A percentile compares a stretch with the other conserved stretches of the same genome.
Evolutionary conservation across 2,888 invertebrate genomes (phyloP).

Genomic region (Crocallis elinguaria): DNA sequence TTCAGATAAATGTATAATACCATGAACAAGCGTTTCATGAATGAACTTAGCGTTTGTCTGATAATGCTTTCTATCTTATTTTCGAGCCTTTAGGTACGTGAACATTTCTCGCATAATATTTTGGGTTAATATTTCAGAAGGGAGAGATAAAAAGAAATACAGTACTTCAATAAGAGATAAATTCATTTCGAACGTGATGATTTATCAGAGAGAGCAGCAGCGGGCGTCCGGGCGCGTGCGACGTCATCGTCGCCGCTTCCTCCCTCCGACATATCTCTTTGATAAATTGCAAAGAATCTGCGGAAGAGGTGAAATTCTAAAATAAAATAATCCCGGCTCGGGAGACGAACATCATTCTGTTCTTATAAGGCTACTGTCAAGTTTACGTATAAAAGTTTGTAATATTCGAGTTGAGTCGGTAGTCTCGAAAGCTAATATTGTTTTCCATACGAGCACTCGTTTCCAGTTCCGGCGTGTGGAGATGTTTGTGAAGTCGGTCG

Average conservation of each 20-base stretch:
- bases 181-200: conserved; percentile 70
- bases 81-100: conserved; percentile 17
- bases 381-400: conserved; percentile 47
- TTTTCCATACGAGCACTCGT: conserved; percentile 47
- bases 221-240: conserved; percentile 56
- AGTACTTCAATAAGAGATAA: conserved; percentile 63
- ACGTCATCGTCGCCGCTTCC: conserved; percentile 65
- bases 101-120: conserved; percentile 24
- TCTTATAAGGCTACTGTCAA: conserved; percentile 35
- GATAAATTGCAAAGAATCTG: conserved; percentile 73
- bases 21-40: conserved; percentile 43
- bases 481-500: conserved; percentile 37
- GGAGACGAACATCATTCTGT: conserved; percentile 40
- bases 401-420: conserved; percentile 37
- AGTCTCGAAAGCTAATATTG: conserved; percentile 44
- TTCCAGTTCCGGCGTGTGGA: conserved; percentile 30
- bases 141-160: conserved; percentile 51
- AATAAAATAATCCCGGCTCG: conserved; percentile 51
- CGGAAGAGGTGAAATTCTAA: conserved; percentile 60
- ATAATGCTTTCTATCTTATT: conserved; percentile 30
- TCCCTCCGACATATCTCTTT: conserved; percentile 64
- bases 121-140: conserved; percentile 31
- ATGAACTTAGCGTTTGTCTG: conserved; percentile 40
- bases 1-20: conserved; percentile 52
- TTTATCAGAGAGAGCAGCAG: conserved; percentile 60